These are phyloP conservation scores for Drosophila murphyi DNA, from an alignment of 1,140 invertebrate species.

Conservation along the genomic window DNA sequence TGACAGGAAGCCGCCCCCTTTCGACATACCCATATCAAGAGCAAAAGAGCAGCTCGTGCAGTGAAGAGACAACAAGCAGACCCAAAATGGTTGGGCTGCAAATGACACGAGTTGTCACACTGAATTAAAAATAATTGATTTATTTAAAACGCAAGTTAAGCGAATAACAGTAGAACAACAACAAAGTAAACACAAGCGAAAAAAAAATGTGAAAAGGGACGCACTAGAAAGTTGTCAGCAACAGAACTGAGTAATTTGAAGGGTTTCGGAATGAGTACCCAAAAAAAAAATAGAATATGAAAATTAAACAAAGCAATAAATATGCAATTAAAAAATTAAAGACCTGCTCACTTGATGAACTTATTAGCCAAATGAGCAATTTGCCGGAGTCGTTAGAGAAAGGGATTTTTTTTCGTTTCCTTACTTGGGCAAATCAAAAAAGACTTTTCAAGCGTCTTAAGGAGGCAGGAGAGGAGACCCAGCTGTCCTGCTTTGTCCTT, in stretches of 20 bases:
- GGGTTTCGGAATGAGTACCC: neutral
- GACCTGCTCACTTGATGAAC: conserved; percentile 30
- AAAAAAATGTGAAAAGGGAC: conserved; percentile 46
- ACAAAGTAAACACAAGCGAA: conserved; percentile 25
- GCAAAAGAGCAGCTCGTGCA: conserved; percentile 47
- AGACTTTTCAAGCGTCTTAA: conserved; percentile 1
- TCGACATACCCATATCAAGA: conserved; percentile 62
- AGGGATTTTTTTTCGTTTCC: conserved; percentile 4
- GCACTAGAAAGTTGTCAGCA: conserved; percentile 60
- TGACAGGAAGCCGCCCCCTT: neutral
- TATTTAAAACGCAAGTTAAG: conserved; percentile 76
- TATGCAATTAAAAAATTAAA: conserved; percentile 51
- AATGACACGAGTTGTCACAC: conserved; percentile 77
- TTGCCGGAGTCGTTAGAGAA: conserved; percentile 7
- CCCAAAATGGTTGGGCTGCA: conserved; percentile 52
- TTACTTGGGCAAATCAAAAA: conserved; percentile 30
- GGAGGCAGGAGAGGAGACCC: neutral
- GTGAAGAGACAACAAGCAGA: conserved; percentile 29
- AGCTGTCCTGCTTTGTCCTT: conserved; percentile 1
- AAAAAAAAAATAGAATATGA: conserved; percentile 27
- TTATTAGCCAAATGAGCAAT: conserved; percentile 61
- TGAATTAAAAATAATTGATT: conserved; percentile 83
- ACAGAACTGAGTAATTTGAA: conserved; percentile 44
- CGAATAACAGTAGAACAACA: conserved; percentile 49
- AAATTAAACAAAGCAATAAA: conserved; percentile 48